Percentiles rank a stretch among this genome's conserved stretches.
Conservation (phyloP, 2,113 vertebrate genomes). For the Isurus oxyrinchus region DNA sequence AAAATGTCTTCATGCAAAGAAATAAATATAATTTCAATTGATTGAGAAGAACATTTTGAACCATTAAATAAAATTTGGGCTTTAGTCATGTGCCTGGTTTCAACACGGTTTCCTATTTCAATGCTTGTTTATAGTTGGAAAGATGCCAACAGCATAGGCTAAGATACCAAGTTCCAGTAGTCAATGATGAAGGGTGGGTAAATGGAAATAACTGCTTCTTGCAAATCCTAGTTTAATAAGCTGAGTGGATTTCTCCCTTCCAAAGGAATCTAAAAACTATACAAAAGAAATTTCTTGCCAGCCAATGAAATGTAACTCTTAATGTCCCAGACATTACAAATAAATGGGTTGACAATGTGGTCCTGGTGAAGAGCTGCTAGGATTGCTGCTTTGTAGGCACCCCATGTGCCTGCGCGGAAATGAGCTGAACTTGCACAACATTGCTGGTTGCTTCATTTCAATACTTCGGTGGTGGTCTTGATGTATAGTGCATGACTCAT, state of each 20-base stretch:
- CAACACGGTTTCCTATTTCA: neutral
- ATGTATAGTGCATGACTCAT: no score
- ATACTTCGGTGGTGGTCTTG: neutral
- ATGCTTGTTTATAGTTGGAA: neutral
- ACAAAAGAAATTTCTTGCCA: neutral
- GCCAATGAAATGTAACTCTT: neutral
- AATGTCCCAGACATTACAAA: neutral
- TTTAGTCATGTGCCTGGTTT: neutral
- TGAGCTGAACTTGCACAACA: neutral
- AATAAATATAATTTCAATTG: conserved; percentile 1
- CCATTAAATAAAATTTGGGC: neutral
- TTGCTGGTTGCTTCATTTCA: neutral
- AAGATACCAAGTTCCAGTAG: neutral
- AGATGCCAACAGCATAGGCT: neutral
- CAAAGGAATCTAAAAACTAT: neutral
- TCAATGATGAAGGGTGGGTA: neutral
- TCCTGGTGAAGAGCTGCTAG: neutral
- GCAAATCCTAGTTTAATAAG: neutral
- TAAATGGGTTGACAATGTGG: neutral
- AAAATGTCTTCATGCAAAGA: neutral
- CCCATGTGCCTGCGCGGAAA: neutral
- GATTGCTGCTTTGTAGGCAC: neutral
- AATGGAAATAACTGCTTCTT: neutral
- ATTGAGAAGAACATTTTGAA: neutral
- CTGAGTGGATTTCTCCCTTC: neutral